Base-by-base conservation (phyloP, 1,140 invertebrate species). In the Radopholus similis region DNA sequence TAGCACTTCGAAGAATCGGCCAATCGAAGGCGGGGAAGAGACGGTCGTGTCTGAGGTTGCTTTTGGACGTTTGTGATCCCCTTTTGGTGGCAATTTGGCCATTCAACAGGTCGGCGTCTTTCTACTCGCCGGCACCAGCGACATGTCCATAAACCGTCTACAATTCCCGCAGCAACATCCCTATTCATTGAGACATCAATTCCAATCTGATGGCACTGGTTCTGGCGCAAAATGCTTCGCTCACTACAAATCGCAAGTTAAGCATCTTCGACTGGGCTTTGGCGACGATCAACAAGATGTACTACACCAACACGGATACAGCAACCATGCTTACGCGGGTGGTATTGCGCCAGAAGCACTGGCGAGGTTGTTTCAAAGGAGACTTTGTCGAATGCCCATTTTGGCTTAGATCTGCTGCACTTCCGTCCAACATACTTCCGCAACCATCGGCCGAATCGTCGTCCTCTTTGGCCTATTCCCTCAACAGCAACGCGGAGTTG, bases 301-400 rank as follows among this genome's bases (percentile, higher is more conserved):
- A 23, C 18, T 30, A 2, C 37, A 23, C 23, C 28, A n/a, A 2
- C 9, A 9, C 47, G 21, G 21, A 21, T 26, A 1, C 47, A 51
- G 21, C n/a, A n/a, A n/a, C n/a, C n/a, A n/a, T n/a, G n/a, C n/a
- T n/a, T n/a, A n/a, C 5, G 42, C 34, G 26, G 58, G 58, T 1
- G 58, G 58, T 26, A 62, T 62, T 62, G 58, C 58, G 32, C n/a
- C n/a, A n/a, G n/a, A n/a, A n/a, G 58, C 40, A 47, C 32, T 62
- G 34, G 4, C 44, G 30, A 62, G 18, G 51, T 53, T 53, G 30
- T 53, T 53, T 53, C 23, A 4, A 47, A 47, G 18, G n/a, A n/a
- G n/a, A n/a, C n/a, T n/a, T n/a, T n/a, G n/a, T n/a, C n/a, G n/a
- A n/a, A n/a, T n/a, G n/a, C n/a, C n/a, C n/a, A n/a, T n/a, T n/a